Percentiles rank a stretch among this genome's conserved stretches.
These are phyloP conservation scores for Epicauta chinensis DNA, from an alignment of 1,140 invertebrate species.

Conservation along the genomic window DNA sequence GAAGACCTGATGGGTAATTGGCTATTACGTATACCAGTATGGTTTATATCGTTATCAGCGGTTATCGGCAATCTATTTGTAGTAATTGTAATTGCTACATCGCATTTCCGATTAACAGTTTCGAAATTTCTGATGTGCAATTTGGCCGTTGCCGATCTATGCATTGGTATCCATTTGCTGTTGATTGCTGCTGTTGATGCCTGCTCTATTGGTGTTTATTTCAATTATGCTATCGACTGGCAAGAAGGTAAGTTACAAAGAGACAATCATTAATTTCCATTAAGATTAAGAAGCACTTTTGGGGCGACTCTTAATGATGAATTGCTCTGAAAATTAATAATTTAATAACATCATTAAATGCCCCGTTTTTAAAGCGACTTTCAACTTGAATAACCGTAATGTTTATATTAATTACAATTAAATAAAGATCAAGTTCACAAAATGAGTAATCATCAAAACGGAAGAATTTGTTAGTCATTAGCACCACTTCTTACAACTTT, in stretches of 20 bases:
- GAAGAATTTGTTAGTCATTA: no score
- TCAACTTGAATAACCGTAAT: no score
- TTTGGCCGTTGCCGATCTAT: slow-evolving; percentile 78
- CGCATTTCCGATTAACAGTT: slow-evolving; percentile 56
- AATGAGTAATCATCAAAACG: no score
- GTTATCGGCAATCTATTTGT: slow-evolving; percentile 79
- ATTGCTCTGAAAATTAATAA: no score
- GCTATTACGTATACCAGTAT: slow-evolving; percentile 69
- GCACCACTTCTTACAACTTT: no score
- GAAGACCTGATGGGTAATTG: slow-evolving; percentile 88
- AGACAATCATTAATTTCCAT: no score
- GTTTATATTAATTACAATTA: no score
- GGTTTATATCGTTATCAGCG: slow-evolving; percentile 62
- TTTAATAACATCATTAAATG: no score
- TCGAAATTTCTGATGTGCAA: slow-evolving; percentile 83
- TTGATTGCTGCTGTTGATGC: slow-evolving; percentile 76
- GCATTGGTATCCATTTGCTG: slow-evolving; percentile 76
- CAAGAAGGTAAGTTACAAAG: slow-evolving; percentile 57
- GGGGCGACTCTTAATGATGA: no score
- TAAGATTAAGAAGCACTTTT: no score
- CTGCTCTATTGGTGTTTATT: slow-evolving; percentile 75
- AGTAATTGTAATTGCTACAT: slow-evolving; percentile 63
- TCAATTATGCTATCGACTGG: slow-evolving; percentile 86
- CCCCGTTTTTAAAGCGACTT: no score
- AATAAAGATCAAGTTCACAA: no score